Percentiles rank a stretch among this genome's conserved stretches.
Conservation (phyloP, 2,888 invertebrate genomes). For the Agrochola macilenta region DNA sequence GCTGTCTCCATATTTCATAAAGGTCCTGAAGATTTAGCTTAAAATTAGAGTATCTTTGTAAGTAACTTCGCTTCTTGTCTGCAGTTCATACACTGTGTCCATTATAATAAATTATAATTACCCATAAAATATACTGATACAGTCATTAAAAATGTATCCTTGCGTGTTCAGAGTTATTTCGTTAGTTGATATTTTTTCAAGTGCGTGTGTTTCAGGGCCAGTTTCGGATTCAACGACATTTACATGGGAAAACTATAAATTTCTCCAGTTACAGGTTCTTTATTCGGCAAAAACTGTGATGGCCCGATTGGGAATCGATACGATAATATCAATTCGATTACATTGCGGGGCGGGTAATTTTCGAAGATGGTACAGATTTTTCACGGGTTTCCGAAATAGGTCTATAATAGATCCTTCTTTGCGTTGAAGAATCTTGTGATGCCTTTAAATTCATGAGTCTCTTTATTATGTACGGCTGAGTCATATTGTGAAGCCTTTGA, state of each 20-base stretch:
- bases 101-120: constrained; percentile 8
- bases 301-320: constrained; percentile 42
- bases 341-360: constrained; percentile 13
- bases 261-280: constrained; percentile 43
- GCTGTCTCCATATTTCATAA: neutral
- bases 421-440: neutral
- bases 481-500: neutral
- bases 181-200: constrained; percentile 24
- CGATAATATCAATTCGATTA: constrained; percentile 18
- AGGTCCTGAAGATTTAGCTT: neutral
- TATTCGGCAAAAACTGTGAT: constrained; percentile 37
- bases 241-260: constrained; percentile 58
- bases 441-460: neutral
- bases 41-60: neutral
- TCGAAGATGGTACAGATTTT: constrained; percentile 6
- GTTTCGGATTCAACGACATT: constrained; percentile 36
- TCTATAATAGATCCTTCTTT: too few relatives aligned
- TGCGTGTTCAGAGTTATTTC: constrained; percentile 33
- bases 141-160: constrained; percentile 13
- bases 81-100: neutral
- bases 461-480: neutral
- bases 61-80: neutral
- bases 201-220: constrained; percentile 43
- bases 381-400: neutral
- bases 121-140: constrained; percentile 19